phyloP scores from a whole-genome alignment of 1,140 invertebrate genomes.

The Drosophila nasuta region DNA sequence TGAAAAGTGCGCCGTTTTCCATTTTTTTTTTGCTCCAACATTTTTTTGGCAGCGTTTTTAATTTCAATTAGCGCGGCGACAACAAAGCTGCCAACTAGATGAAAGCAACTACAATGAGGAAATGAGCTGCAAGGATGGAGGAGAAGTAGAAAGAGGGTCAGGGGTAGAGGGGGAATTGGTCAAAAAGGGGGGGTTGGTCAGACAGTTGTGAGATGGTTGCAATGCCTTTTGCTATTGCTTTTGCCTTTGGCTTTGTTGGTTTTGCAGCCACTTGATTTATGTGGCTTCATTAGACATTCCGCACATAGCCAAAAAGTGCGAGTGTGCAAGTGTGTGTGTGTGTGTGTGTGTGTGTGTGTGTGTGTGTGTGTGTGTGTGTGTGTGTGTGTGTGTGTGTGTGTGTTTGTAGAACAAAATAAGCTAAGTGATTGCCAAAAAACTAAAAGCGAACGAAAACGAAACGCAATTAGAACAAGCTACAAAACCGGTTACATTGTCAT shows the following conservation, averaged over 20 bases:
- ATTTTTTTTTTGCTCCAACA: slow-evolving; percentile 6
- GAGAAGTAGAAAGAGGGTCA: background rate
- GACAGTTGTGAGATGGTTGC: slow-evolving; percentile 32
- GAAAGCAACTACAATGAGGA: slow-evolving; percentile 3
- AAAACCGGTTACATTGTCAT: slow-evolving; percentile 32
- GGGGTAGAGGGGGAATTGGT: background rate
- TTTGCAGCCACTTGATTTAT: slow-evolving; percentile 76
- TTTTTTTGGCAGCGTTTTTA: slow-evolving; percentile 64
- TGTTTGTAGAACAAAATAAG: slow-evolving; percentile 17
- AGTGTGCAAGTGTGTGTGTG: too few relatives aligned
- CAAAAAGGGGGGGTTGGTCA: background rate
- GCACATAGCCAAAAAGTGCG: slow-evolving; percentile 55
- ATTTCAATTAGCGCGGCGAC: slow-evolving; percentile 71
- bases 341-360: too few relatives aligned
- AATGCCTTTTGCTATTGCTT: slow-evolving; percentile 26
- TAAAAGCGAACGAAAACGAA: slow-evolving; percentile 48
- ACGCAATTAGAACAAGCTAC: slow-evolving; percentile 60
- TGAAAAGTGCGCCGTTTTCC: slow-evolving; percentile 17
- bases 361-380: too few relatives aligned
- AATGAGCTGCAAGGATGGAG: background rate
- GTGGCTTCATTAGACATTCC: slow-evolving; percentile 84
- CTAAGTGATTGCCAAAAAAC: slow-evolving; percentile 72
- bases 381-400: slow-evolving; percentile 6
- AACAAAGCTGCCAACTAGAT: slow-evolving; percentile 34
- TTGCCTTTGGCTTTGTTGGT: slow-evolving; percentile 32